Conservation (phyloP, 2,797 vertebrate species). For the Eremophila alpestris region DNA sequence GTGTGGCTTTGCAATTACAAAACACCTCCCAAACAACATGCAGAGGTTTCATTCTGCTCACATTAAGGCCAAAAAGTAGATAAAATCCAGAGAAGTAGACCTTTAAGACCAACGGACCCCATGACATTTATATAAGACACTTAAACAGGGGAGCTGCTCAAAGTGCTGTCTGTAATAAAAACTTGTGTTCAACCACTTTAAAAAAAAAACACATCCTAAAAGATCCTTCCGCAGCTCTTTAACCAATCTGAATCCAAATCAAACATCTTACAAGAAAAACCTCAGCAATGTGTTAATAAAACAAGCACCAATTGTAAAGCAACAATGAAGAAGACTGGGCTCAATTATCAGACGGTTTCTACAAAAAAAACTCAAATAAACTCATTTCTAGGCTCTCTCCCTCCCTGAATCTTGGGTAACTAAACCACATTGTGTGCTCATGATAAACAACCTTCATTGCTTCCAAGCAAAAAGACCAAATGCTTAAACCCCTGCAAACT, state of each 20-base stretch:
- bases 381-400: neutral
- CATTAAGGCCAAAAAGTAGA: neutral
- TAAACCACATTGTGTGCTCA: neutral
- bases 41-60: neutral
- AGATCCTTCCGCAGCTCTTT: neutral
- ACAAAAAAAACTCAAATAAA: neutral
- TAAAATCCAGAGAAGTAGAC: neutral
- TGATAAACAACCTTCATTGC: constrained; percentile 12
- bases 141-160: neutral
- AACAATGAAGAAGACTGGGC: constrained; percentile 36
- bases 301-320: neutral
- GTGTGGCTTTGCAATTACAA: neutral
- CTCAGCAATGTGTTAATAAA: neutral
- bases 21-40: neutral
- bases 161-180: neutral
- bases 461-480: constrained; percentile 8
- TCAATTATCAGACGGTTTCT: constrained; percentile 1
- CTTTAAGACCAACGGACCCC: neutral
- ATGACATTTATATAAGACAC: neutral
- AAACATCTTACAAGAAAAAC: neutral
- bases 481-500: neutral
- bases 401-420: neutral
- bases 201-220: neutral
- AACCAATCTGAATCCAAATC: neutral
- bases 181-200: neutral